Evolutionary conservation across 1,140 invertebrate species (phyloP).

Genomic region (Drosophila hydei): DNA sequence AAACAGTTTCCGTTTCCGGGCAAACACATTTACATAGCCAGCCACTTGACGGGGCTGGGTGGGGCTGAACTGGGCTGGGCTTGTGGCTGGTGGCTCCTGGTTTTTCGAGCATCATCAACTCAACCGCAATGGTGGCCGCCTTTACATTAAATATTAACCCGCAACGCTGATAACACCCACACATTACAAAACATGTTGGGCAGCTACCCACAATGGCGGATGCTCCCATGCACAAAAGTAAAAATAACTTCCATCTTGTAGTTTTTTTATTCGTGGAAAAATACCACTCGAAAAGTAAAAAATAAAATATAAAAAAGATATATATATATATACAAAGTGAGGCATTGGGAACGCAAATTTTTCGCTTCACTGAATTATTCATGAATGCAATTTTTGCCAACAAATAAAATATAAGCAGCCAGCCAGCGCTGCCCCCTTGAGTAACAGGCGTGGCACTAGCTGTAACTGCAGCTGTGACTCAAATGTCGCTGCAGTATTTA

Average conservation of each 20-base stretch:
- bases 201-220: conserved; percentile 33
- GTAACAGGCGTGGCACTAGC: conserved; percentile 32
- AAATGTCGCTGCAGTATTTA: conserved; percentile 67
- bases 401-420: conserved; percentile 80
- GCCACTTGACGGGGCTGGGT: conserved; percentile 12
- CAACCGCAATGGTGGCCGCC: conserved; percentile 44
- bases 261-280: conserved; percentile 29
- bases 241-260: conserved; percentile 60
- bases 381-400: conserved; percentile 81
- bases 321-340: conserved; percentile 20
- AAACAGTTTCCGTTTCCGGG: conserved; percentile 67
- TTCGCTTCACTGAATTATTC: conserved; percentile 81
- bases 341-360: conserved; percentile 61
- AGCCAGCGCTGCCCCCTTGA: conserved; percentile 9
- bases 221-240: conserved; percentile 45
- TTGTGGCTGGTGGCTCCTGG: not conserved
- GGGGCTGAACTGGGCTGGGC: not conserved
- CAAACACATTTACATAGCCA: conserved; percentile 62
- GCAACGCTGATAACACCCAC: conserved; percentile 74
- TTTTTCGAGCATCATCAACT: conserved; percentile 58
- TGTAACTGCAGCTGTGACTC: conserved; percentile 46
- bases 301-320: conserved; percentile 10
- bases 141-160: conserved; percentile 81
- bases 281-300: conserved; percentile 33
- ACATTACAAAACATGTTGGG: conserved; percentile 56